These are phyloP conservation scores for Phataginus tetradactyla DNA, from an alignment of 2,797 vertebrate species.

Conservation along the genomic window DNA sequence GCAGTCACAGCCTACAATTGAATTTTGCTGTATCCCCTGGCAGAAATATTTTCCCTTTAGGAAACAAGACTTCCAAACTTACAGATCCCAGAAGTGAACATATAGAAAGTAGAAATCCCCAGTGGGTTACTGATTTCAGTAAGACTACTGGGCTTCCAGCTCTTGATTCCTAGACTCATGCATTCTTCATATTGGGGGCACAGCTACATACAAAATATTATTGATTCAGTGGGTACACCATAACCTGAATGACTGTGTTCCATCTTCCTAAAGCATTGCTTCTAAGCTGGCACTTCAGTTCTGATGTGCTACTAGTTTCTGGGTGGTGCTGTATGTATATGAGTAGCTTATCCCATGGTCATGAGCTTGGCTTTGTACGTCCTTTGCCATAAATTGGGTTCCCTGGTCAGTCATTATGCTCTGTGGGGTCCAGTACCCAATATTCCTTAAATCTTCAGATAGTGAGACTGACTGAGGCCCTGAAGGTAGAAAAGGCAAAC, in stretches of 20 bases:
- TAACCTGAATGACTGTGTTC: neutral
- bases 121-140: neutral
- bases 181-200: neutral
- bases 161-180: neutral
- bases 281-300: neutral
- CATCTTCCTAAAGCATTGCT: neutral
- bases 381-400: neutral
- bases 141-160: neutral
- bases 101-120: neutral
- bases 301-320: neutral
- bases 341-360: neutral
- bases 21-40: neutral
- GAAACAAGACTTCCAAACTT: neutral
- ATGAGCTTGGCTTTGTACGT: neutral
- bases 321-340: neutral
- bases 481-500: neutral
- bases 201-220: neutral
- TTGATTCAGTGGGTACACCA: neutral
- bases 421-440: neutral
- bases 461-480: neutral
- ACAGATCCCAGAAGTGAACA: neutral
- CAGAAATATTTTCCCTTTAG: neutral
- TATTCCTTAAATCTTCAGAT: neutral
- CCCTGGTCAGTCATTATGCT: neutral
- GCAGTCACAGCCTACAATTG: neutral